phyloP scores from a whole-genome alignment of 1,140 invertebrate species.

The Chrysomallon squamiferum region DNA sequence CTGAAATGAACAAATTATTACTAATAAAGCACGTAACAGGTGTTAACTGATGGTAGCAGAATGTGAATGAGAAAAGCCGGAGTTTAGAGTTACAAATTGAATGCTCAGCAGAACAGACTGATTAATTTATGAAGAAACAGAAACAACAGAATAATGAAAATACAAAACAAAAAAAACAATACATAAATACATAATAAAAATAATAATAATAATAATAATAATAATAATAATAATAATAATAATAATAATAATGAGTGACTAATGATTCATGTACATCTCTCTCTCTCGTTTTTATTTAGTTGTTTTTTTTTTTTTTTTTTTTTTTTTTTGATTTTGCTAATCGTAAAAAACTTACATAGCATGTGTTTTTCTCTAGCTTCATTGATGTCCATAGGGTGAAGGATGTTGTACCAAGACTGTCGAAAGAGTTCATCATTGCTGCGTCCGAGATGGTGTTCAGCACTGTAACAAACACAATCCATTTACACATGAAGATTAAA shows the following conservation, averaged over 20 bases:
- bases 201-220: no score
- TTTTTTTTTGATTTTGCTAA: no score
- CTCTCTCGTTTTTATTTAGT: no score
- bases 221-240: no score
- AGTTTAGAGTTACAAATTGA: no score
- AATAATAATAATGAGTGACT: no score
- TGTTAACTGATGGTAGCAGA: not conserved
- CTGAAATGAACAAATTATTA: constrained; percentile 27
- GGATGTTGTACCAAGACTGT: constrained; percentile 58
- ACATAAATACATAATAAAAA: no score
- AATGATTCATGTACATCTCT: no score
- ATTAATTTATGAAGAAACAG: not conserved
- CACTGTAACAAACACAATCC: constrained; percentile 48
- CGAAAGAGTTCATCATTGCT: constrained; percentile 41
- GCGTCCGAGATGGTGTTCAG: constrained; percentile 55
- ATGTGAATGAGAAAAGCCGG: not conserved
- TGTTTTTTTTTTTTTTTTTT: no score
- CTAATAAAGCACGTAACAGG: not conserved
- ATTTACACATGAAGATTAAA: no score
- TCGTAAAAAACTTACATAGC: constrained; percentile 59
- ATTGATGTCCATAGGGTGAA: constrained; percentile 59
- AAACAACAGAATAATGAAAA: not conserved
- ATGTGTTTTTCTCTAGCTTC: constrained; percentile 58
- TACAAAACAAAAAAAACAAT: no score
- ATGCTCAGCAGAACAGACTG: no score